Evolutionary conservation across 92 coral and sea anemone genomes (phyloP).

Genomic region (Porites cylindrica): DNA sequence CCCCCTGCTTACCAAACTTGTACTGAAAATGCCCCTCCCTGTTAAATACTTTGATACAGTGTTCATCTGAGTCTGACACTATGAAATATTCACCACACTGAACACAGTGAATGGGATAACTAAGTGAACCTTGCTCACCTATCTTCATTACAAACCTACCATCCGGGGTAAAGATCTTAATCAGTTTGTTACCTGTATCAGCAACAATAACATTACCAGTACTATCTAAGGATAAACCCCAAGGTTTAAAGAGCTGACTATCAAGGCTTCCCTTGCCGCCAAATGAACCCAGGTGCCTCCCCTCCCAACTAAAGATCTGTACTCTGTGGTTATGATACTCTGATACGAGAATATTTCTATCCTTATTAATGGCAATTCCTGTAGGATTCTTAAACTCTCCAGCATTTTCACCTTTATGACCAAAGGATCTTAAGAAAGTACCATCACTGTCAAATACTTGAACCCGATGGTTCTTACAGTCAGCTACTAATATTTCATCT

Average conservation of each 20-base stretch:
- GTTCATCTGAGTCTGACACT: not conserved
- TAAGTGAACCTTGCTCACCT: not conserved
- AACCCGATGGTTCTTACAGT: not conserved
- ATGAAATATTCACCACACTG: not conserved
- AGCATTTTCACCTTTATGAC: not conserved
- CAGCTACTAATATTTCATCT: constrained; percentile 9
- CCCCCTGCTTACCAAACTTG: constrained; percentile 4
- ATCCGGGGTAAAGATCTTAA: constrained; percentile 2
- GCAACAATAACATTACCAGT: no score
- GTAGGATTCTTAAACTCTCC: not conserved
- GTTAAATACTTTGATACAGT: not conserved
- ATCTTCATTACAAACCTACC: not conserved
- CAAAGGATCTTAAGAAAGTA: no score
- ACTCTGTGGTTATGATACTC: not conserved
- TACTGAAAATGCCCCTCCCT: not conserved
- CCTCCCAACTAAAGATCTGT: not conserved
- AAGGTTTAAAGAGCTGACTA: no score
- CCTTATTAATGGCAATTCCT: not conserved
- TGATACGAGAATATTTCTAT: not conserved
- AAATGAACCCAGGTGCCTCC: no score
- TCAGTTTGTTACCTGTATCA: not conserved
- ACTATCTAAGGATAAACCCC: no score
- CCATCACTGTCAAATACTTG: no score
- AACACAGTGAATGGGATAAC: constrained; percentile 1
- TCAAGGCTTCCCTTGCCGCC: no score